Evolutionary conservation across 2,888 invertebrate species (phyloP).

Genomic region (Itoplectis maculator): DNA sequence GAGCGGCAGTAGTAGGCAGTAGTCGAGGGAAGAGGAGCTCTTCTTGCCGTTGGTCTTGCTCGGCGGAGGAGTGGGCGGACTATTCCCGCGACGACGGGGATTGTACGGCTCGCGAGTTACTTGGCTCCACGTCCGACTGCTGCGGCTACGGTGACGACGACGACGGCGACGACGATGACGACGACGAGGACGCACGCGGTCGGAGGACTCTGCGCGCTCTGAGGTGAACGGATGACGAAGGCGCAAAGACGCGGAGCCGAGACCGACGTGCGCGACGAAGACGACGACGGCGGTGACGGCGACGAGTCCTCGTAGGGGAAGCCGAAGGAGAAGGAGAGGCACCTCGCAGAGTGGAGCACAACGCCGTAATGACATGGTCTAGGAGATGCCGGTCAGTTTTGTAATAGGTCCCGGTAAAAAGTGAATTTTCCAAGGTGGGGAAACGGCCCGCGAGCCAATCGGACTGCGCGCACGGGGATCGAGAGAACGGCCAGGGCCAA

Average conservation of each 20-base stretch:
- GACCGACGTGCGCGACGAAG: slow-evolving; percentile 60
- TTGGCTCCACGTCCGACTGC: slow-evolving; percentile 30
- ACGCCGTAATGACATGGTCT: slow-evolving; percentile 84
- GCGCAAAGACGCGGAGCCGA: slow-evolving; percentile 39
- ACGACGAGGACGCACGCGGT: slow-evolving; percentile 39
- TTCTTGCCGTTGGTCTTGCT: slow-evolving; percentile 57
- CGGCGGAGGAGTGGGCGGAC: slow-evolving; percentile 66
- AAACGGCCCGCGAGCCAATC: slow-evolving; percentile 82
- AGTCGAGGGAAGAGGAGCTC: slow-evolving; percentile 21
- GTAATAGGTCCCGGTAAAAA: slow-evolving; percentile 84
- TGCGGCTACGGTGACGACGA: too few relatives aligned
- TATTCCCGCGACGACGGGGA: slow-evolving; percentile 43
- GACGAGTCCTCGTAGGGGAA: neutral
- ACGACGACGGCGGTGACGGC: slow-evolving; percentile 48
- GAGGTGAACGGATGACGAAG: slow-evolving; percentile 41
- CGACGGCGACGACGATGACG: neutral
- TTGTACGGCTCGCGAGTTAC: slow-evolving; percentile 33
- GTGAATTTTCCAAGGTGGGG: slow-evolving; percentile 84
- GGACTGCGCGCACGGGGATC: slow-evolving; percentile 70
- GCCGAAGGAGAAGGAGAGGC: slow-evolving; percentile 68
- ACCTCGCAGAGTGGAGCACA: slow-evolving; percentile 82
- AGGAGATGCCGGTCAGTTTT: slow-evolving; percentile 84
- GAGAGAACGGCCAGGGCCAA: slow-evolving; percentile 73
- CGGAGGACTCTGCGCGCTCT: slow-evolving; percentile 23
- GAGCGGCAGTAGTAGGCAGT: neutral